Evolutionary conservation across 2,888 invertebrate genomes (phyloP), one percentile per base, ranked within the genome.

Genomic region (Cephalotes varians): DNA sequence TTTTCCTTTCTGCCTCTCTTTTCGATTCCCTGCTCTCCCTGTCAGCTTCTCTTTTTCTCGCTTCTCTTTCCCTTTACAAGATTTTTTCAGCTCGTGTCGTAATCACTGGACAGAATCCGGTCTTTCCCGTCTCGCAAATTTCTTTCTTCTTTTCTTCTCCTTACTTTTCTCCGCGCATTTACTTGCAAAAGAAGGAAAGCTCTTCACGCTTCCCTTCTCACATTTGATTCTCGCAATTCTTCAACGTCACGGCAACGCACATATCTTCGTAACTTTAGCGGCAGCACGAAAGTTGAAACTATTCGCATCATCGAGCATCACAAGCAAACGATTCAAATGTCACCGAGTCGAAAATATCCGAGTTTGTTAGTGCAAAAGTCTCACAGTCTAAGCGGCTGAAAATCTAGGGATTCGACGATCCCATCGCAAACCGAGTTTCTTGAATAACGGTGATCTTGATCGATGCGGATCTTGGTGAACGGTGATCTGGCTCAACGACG

Each of bases 381-480:
- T 74, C 44, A 5, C 21, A 7, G 25, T 65, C 51, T 40, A 76
- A 44, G 31, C 25, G 37, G 15, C 28, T 51, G 37, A 51, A 25
- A 71, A 71, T 58, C 28, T 37, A 34, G 25, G 10, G 5, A 47
- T 1, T 40, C 21, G 28, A 49, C 12, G 54, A 44, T 21, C 34
- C 34, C 25, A 56, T 67, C 54, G 49, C 77, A 44, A 65, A 18
- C 18, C 18, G 40, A 34, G 71, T 58, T 58, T 71, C 71, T 69
- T 40, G 77, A 71, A 47, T 79, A 79, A 79, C 77, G 77, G 71
- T 79, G 77, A 71, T 69, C 56, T 47, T 40, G 77, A 79, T 79
- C 71, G 77, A 69, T 62, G 58, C 31, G 69, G 69, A 77, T 77
- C 40, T 54, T 77, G 71, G 74, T 25, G 74, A 62, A 74, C 62